Evolutionary conservation across 2,888 invertebrate species (phyloP).

Genomic region (Melinopterus prodromus): DNA sequence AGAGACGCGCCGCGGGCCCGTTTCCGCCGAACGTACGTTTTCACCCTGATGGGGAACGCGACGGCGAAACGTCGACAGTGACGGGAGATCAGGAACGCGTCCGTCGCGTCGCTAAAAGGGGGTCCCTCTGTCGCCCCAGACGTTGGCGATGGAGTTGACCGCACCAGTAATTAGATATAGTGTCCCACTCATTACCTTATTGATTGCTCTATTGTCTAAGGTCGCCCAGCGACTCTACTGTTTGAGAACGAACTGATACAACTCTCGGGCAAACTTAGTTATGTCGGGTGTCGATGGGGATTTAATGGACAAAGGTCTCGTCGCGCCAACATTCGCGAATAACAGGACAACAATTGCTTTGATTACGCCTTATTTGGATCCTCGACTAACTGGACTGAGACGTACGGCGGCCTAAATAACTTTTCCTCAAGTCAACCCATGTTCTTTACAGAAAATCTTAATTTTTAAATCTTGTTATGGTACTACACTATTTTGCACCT

Average conservation of each 20-base stretch:
- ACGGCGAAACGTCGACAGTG: conserved; percentile 33
- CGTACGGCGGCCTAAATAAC: not conserved
- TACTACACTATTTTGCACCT: too few relatives aligned
- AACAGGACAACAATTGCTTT: conserved; percentile 38
- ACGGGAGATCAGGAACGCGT: conserved; percentile 20
- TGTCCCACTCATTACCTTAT: conserved; percentile 63
- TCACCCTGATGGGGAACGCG: conserved; percentile 14
- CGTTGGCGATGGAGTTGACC: conserved; percentile 49
- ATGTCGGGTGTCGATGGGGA: conserved; percentile 46
- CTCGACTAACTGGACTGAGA: not conserved
- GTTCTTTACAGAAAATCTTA: too few relatives aligned
- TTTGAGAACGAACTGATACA: conserved; percentile 17
- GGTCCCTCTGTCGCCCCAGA: conserved; percentile 38
- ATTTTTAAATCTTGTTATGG: too few relatives aligned
- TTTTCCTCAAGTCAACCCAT: not conserved
- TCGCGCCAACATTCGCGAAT: not conserved
- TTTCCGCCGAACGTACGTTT: not conserved
- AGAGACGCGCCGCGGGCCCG: conserved; percentile 10
- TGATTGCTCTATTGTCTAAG: conserved; percentile 63
- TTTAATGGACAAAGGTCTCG: conserved; percentile 57
- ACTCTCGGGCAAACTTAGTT: conserved; percentile 54
- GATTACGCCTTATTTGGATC: conserved; percentile 29
- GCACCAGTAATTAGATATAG: conserved; percentile 61
- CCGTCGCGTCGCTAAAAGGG: conserved; percentile 7
- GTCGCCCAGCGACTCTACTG: conserved; percentile 15